Percentiles rank a stretch among this genome's conserved stretches.
phyloP scores from a whole-genome alignment of 2,797 vertebrate species.

The Podargus strigoides region DNA sequence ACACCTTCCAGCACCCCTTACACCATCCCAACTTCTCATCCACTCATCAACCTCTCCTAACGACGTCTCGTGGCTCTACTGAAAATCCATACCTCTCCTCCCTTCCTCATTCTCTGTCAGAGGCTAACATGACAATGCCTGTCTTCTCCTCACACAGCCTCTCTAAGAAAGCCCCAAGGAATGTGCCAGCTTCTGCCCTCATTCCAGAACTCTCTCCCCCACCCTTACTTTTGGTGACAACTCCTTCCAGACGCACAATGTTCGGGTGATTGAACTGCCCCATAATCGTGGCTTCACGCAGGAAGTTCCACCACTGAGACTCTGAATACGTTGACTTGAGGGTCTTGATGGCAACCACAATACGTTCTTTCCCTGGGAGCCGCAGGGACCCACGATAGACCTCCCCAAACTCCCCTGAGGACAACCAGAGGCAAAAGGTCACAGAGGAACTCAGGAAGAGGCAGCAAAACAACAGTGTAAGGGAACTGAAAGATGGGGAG shows the following conservation, averaged over 20 bases:
- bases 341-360: slow-evolving; percentile 77
- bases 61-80: neutral
- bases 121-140: neutral
- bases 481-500: neutral
- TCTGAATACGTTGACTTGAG: slow-evolving; percentile 76
- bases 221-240: slow-evolving; percentile 76
- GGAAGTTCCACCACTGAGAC: slow-evolving; percentile 89
- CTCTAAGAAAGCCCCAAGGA: neutral
- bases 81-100: neutral
- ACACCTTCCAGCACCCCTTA: neutral
- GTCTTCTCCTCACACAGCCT: neutral
- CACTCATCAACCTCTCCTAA: neutral
- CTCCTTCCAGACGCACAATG: slow-evolving; percentile 75
- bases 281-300: slow-evolving; percentile 93
- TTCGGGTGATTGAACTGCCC: slow-evolving; percentile 94
- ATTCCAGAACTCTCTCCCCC: neutral
- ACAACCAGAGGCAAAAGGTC: neutral
- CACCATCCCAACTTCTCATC: neutral
- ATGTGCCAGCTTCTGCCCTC: neutral
- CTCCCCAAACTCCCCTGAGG: slow-evolving; percentile 77
- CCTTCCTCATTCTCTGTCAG: neutral
- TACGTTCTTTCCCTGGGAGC: slow-evolving; percentile 64
- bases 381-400: slow-evolving; percentile 74
- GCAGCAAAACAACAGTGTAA: neutral
- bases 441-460: neutral